A percentile compares a stretch with the other conserved stretches of the same genome.
These are phyloP conservation scores for Argentina silus DNA, from an alignment of 2,797 vertebrate species.

Conservation along the genomic window DNA sequence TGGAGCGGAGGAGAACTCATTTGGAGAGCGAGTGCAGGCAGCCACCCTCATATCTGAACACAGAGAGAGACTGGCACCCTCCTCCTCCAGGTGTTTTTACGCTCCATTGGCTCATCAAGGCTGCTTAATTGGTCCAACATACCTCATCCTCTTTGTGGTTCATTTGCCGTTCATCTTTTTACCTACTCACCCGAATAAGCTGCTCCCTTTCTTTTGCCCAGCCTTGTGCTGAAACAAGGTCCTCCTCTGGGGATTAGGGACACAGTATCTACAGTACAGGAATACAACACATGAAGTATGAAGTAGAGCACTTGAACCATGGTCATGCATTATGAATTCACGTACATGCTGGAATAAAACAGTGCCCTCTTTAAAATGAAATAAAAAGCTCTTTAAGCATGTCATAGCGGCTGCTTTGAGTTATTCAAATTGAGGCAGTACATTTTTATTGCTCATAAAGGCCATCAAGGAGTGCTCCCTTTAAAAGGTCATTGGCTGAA, in stretches of 20 bases:
- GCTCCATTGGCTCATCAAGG: slow-evolving; percentile 47
- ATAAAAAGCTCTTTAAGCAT: slow-evolving; percentile 21
- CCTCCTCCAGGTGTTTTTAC: slow-evolving; percentile 48
- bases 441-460: slow-evolving; percentile 35
- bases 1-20: slow-evolving; percentile 54
- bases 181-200: slow-evolving; percentile 46
- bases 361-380: slow-evolving; percentile 17
- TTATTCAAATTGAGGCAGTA: slow-evolving; percentile 37
- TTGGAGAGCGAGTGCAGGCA: slow-evolving; percentile 43
- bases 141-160: slow-evolving; percentile 39
- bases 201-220: slow-evolving; percentile 11
- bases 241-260: slow-evolving; percentile 25
- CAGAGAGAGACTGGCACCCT: not conserved
- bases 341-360: not conserved
- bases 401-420: slow-evolving; percentile 27
- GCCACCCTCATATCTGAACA: slow-evolving; percentile 18
- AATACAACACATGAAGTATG: slow-evolving; percentile 27
- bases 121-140: slow-evolving; percentile 51
- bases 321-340: slow-evolving; percentile 7
- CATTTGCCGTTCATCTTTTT: slow-evolving; percentile 43
- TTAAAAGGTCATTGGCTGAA: slow-evolving; percentile 25
- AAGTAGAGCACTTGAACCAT: slow-evolving; percentile 26
- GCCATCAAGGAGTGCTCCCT: slow-evolving; percentile 24
- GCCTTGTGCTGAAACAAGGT: slow-evolving; percentile 16
- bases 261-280: slow-evolving; percentile 6